These are phyloP conservation scores for Platyura marginata DNA, from an alignment of 1,140 invertebrate species.

Conservation along the genomic window DNA sequence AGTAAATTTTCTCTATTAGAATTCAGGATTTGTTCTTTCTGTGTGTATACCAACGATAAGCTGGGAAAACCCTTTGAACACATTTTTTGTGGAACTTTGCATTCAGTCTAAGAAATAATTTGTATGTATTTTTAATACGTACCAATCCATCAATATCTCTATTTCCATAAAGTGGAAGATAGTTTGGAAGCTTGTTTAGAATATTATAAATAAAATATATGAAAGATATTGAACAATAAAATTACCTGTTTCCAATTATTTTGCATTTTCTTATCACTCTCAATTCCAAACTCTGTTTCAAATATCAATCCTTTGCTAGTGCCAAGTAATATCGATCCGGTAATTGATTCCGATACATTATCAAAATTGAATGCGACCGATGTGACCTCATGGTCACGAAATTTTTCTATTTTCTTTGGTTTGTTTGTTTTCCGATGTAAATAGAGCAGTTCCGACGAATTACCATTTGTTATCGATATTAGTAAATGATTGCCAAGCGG, in stretches of 20 bases:
- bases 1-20: no score
- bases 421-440: constrained; percentile 44
- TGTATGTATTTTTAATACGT: no score
- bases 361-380: constrained; percentile 77
- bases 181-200: constrained; percentile 44
- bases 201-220: not conserved
- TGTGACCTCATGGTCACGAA: constrained; percentile 71
- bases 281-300: constrained; percentile 68
- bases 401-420: constrained; percentile 39
- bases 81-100: no score
- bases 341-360: constrained; percentile 46
- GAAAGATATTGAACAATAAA: not conserved
- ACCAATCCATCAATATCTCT: constrained; percentile 55
- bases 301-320: constrained; percentile 82
- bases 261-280: constrained; percentile 65
- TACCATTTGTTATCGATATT: constrained; percentile 46
- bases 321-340: constrained; percentile 69
- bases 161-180: constrained; percentile 47
- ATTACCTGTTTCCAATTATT: constrained; percentile 79
- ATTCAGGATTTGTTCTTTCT: no score
- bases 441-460: constrained; percentile 59
- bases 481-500: constrained; percentile 71
- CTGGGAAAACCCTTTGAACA: no score
- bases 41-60: no score
- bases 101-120: no score